These are phyloP conservation scores for Theristicus caerulescens DNA, from an alignment of 2,113 vertebrate genomes.

Conservation along the genomic window DNA sequence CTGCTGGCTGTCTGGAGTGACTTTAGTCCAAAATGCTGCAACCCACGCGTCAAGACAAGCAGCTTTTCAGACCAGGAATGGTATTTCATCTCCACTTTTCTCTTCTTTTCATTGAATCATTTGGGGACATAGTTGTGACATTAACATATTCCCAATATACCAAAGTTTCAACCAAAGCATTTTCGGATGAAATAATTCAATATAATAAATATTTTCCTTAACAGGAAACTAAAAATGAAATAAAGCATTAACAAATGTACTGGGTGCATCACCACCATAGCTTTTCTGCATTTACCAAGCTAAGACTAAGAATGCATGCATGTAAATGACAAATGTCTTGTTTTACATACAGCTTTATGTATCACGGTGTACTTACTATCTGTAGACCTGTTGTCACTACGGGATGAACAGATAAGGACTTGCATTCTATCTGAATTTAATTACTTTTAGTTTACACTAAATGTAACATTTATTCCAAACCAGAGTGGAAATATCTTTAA, in stretches of 20 bases:
- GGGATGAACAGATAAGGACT: not conserved
- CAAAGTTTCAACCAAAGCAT: not conserved
- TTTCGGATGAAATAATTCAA: not conserved
- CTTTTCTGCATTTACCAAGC: not conserved
- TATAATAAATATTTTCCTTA: not conserved
- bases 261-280: not conserved
- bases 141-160: not conserved
- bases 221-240: not conserved
- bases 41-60: not conserved
- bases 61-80: constrained; percentile 34
- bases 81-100: constrained; percentile 27
- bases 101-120: constrained; percentile 21
- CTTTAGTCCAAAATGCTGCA: constrained; percentile 1
- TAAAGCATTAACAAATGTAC: not conserved
- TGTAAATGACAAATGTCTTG: not conserved
- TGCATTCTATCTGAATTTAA: not conserved
- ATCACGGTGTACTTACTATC: not conserved
- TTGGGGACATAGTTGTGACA: not conserved
- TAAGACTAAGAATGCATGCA: not conserved
- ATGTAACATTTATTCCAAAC: not conserved
- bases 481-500: not conserved
- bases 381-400: not conserved
- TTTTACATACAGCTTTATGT: not conserved
- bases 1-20: not conserved
- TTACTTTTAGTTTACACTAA: not conserved